Percentiles rank a stretch among this genome's conserved stretches.
phyloP scores from a whole-genome alignment of 2,797 vertebrate species.

The Megaceryle alcyon region DNA sequence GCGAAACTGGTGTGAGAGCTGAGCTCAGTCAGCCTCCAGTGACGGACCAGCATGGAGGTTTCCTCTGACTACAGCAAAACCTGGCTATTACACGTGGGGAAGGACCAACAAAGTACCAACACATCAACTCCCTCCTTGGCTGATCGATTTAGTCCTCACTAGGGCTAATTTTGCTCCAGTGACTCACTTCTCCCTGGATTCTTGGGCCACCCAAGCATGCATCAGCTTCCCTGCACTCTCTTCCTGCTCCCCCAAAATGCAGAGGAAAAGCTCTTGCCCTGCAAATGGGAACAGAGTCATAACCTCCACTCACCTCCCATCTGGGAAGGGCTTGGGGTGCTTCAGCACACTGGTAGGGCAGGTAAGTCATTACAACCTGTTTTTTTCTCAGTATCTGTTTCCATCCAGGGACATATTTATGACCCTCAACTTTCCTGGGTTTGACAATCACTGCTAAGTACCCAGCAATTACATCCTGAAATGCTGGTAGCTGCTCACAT shows the following conservation, averaged over 20 bases:
- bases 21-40: neutral
- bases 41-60: neutral
- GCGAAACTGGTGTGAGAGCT: neutral
- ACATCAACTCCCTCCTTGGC: neutral
- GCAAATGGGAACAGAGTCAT: neutral
- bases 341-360: neutral
- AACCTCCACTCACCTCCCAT: neutral
- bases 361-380: neutral
- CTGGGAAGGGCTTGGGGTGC: neutral
- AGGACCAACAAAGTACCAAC: neutral
- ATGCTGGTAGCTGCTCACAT: neutral
- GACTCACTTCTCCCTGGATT: neutral
- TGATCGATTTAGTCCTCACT: neutral
- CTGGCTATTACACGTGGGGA: rapidly evolving
- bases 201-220: neutral
- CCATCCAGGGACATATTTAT: neutral
- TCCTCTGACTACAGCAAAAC: neutral
- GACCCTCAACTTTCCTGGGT: neutral
- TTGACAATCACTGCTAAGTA: neutral
- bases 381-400: neutral
- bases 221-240: neutral
- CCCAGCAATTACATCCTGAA: neutral
- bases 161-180: neutral
- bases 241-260: neutral
- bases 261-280: neutral